These are phyloP conservation scores for Lycaon pictus DNA, from an alignment of 2,113 vertebrate genomes.

Conservation along the genomic window DNA sequence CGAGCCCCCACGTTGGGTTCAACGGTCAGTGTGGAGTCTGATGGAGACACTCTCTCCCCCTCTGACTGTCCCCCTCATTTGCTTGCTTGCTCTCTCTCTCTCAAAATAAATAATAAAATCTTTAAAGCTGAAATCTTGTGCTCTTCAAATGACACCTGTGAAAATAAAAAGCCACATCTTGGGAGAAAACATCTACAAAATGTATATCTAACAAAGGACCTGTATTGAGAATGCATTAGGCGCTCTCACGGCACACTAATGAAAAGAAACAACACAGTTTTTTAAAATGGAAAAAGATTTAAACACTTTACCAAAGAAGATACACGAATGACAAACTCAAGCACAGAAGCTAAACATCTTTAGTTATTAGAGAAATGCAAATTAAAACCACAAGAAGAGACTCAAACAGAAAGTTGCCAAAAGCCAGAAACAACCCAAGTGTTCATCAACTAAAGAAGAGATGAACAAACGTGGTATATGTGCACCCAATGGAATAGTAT, in stretches of 20 bases:
- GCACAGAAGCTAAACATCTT: neutral
- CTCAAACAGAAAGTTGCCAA: neutral
- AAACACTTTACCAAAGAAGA: conserved; percentile 25
- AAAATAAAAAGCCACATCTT: conserved; percentile 8
- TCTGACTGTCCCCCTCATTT: neutral
- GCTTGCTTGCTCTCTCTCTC: neutral
- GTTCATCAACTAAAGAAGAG: neutral
- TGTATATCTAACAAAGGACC: neutral
- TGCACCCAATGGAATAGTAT: neutral
- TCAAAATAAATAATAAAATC: neutral
- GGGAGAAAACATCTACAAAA: conserved; percentile 24
- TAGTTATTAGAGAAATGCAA: neutral
- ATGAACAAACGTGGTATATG: neutral
- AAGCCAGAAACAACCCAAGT: neutral
- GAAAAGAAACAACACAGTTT: neutral
- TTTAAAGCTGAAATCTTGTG: neutral
- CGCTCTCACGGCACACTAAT: neutral
- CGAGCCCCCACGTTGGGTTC: neutral
- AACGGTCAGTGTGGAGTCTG: neutral
- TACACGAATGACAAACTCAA: neutral
- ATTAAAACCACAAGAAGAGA: neutral
- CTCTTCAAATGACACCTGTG: neutral
- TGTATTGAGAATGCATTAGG: neutral
- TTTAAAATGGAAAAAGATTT: neutral
- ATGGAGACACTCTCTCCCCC: neutral